Evolutionary conservation across 2,888 invertebrate species (phyloP), one percentile per base, ranked within the genome.

Genomic region (Rhamnusium bicolor): DNA sequence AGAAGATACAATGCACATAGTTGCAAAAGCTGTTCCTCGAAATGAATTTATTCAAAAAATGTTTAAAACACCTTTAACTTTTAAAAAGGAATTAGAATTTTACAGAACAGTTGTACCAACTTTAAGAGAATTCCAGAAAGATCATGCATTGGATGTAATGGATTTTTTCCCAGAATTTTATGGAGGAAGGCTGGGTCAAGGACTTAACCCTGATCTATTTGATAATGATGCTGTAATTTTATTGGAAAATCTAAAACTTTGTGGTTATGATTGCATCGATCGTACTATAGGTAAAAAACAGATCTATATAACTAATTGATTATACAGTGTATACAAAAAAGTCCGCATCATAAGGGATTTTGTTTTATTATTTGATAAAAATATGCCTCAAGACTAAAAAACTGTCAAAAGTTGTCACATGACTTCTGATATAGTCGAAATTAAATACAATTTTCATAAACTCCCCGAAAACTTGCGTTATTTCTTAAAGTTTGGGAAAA

Each of bases 171-270:
- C 91, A 0, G 84, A 86, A 0, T 89, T 87, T 71, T 91, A 88
- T 76, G 91, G 91, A 0, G 75, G 75, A 12, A 85, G 90, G n/a
- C n/a, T 65, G 32, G 63, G 63, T 6, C 21, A 51, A 24, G 29
- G 27, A 32, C 72, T 80, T 0, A 77, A 80, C 56, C 79, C 80
- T 27, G 79, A 83, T 27, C 83, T 84, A 10, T 89, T 81, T 0
- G 91, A 91, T 76, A 87, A 90, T 0, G 87, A 92, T 77, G 91
- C 91, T 0, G 88, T 90, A 0, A 86, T 92, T 21, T 79, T 92
- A 0, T 85, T 91, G 80, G 91, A 92, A 77, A 91, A 91, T 82
- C 76, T 91, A 2, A 90, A 89, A 71, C 73, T 77, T 0, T 78
- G 82, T 0, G 90, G 89, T 0, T 92, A 88, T 76, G 87, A 84